Percentiles rank a stretch among this genome's conserved stretches.
Evolutionary conservation across 2,888 invertebrate species (phyloP).

Genomic region (Rhodophaea formosa): DNA sequence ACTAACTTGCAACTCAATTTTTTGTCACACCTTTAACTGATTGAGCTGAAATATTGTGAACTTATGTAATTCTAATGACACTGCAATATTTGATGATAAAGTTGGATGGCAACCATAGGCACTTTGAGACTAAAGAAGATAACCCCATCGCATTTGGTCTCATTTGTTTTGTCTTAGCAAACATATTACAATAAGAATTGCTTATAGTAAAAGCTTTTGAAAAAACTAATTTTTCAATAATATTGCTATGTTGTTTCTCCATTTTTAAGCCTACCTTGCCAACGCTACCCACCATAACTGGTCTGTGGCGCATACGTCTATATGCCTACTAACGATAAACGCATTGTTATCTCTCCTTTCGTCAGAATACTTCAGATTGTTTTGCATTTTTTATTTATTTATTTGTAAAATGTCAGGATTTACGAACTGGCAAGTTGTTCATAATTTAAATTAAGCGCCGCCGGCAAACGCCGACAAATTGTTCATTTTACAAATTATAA

Average conservation of each 20-base stretch:
- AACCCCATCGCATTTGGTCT: too few species aligned
- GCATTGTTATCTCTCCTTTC: constrained; percentile 57
- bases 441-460: constrained; percentile 42
- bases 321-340: constrained; percentile 55
- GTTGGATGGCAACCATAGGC: too few species aligned
- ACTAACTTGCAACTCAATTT: too few species aligned
- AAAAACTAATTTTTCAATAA: too few species aligned
- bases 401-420: constrained; percentile 51
- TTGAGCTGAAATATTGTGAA: too few species aligned
- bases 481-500: constrained; percentile 48
- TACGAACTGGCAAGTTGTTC: constrained; percentile 57
- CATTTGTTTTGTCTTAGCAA: too few species aligned
- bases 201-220: too few species aligned
- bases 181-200: too few species aligned
- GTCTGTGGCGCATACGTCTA: constrained; percentile 54
- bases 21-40: too few species aligned
- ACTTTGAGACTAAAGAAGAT: too few species aligned
- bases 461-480: constrained; percentile 47
- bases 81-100: too few species aligned
- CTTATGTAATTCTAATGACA: too few species aligned
- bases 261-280: constrained; percentile 30
- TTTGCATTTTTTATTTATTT: constrained; percentile 43
- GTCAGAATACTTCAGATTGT: constrained; percentile 64
- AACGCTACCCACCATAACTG: constrained; percentile 54
- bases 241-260: neutral